These are phyloP conservation scores for Amyelois transitella DNA, from an alignment of 1,140 invertebrate species.

Conservation along the genomic window DNA sequence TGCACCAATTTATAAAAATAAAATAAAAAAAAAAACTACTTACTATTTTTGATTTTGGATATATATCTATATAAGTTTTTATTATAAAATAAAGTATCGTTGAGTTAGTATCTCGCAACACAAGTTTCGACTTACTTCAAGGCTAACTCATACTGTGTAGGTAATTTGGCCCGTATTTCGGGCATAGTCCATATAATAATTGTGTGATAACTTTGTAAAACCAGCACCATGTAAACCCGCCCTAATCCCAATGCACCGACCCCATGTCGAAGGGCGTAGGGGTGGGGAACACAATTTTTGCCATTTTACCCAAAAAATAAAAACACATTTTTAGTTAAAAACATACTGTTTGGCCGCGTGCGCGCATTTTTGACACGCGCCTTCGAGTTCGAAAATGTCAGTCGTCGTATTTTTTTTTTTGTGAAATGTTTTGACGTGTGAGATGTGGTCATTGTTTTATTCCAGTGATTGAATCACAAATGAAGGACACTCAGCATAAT, in stretches of 20 bases:
- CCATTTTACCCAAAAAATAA: slow-evolving; percentile 66
- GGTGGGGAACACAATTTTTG: slow-evolving; percentile 57
- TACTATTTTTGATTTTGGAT: too few relatives aligned
- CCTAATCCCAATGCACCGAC: slow-evolving; percentile 55
- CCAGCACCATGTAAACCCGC: slow-evolving; percentile 37
- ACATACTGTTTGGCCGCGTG: slow-evolving; percentile 54
- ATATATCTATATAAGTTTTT: too few relatives aligned
- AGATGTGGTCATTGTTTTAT: background rate
- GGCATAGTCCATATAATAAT: too few relatives aligned
- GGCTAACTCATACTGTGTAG: too few relatives aligned
- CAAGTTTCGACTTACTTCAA: too few relatives aligned
- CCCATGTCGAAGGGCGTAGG: slow-evolving; percentile 47
- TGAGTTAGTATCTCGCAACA: too few relatives aligned
- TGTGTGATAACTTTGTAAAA: too few relatives aligned
- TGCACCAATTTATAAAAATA: too few relatives aligned
- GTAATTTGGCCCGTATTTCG: too few relatives aligned
- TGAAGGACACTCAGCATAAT: slow-evolving; percentile 16
- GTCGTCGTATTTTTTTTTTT: background rate
- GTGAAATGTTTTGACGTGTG: background rate
- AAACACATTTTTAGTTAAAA: slow-evolving; percentile 66
- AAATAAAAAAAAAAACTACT: too few relatives aligned
- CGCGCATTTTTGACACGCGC: slow-evolving; percentile 31
- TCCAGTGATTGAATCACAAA: slow-evolving; percentile 12
- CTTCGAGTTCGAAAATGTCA: background rate
- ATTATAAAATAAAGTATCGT: too few relatives aligned